A percentile compares a stretch with the other conserved stretches of the same genome.
Evolutionary conservation across 2,888 invertebrate genomes (phyloP).

Genomic region (Morinoia aosen): DNA sequence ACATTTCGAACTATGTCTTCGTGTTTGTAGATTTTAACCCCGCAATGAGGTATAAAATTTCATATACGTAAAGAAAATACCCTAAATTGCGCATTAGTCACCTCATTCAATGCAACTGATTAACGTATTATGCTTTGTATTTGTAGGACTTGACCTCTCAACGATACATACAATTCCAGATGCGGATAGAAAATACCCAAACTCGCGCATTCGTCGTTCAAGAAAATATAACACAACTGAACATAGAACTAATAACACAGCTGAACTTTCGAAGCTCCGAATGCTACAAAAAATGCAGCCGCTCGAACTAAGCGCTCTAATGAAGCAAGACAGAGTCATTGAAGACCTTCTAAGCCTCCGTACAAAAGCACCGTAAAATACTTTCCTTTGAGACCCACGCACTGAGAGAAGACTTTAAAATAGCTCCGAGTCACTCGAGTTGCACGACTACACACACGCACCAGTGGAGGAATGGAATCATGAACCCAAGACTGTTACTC

Average conservation of each 20-base stretch:
- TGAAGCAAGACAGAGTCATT: neutral
- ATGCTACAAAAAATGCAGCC: neutral
- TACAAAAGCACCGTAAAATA: constrained; percentile 9
- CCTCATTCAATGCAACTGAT: too few species aligned
- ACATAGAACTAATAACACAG: neutral
- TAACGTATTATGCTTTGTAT: too few species aligned
- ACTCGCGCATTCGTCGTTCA: neutral
- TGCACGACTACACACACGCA: constrained; percentile 22
- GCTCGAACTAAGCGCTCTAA: neutral
- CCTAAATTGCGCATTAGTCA: too few species aligned
- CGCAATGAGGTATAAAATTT: too few species aligned
- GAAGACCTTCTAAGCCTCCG: neutral
- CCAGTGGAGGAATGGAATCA: neutral
- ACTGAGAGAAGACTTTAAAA: neutral
- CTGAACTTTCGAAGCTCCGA: neutral
- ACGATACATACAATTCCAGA: too few species aligned
- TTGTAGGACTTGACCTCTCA: too few species aligned
- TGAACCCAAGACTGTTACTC: neutral
- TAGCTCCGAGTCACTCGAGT: constrained; percentile 12
- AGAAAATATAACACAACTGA: neutral
- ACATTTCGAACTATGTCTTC: too few species aligned
- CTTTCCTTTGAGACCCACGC: neutral
- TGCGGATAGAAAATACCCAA: too few species aligned
- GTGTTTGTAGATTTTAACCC: too few species aligned
- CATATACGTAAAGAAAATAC: too few species aligned